A percentile compares a stretch with the other conserved stretches of the same genome.
phyloP scores from a whole-genome alignment of 2,113 vertebrate species.

The Epinephelus cyanopodus region DNA sequence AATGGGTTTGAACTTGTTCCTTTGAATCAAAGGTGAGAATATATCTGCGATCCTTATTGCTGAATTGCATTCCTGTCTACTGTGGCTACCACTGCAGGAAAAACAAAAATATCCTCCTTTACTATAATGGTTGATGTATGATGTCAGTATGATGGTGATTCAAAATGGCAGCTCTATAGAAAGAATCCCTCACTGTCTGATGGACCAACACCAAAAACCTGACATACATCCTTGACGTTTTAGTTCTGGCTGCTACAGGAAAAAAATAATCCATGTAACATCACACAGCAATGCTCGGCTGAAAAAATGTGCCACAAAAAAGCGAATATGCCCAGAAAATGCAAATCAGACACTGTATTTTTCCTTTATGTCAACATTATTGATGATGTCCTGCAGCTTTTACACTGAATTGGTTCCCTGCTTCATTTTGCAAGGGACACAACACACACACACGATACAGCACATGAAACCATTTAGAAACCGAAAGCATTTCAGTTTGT shows the following conservation, averaged over 20 bases:
- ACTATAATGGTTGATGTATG: not conserved
- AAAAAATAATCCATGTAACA: not conserved
- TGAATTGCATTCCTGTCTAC: not conserved
- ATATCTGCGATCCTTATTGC: not conserved
- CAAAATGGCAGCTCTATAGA: conserved; percentile 27
- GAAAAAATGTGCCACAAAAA: conserved; percentile 36
- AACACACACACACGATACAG: not conserved
- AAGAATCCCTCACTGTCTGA: not conserved
- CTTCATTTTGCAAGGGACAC: conserved; percentile 1
- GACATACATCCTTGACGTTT: not conserved
- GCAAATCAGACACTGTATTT: conserved; percentile 30
- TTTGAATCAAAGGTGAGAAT: not conserved
- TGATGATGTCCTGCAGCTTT: conserved; percentile 26
- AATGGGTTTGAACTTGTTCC: not conserved
- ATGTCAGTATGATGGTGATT: conserved; percentile 18
- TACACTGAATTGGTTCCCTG: conserved; percentile 15
- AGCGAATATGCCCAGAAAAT: conserved; percentile 41
- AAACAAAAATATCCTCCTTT: not conserved
- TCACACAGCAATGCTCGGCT: conserved; percentile 5
- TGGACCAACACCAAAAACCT: conserved; percentile 3
- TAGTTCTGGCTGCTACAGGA: not conserved
- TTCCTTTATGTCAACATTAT: conserved; percentile 46
- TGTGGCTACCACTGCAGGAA: not conserved
- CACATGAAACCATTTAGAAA: not conserved
- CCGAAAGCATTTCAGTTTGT: not conserved